A percentile compares a stretch with the other conserved stretches of the same genome.
Evolutionary conservation across 1,140 invertebrate genomes (phyloP).

Genomic region (Drosophila kanapiae): DNA sequence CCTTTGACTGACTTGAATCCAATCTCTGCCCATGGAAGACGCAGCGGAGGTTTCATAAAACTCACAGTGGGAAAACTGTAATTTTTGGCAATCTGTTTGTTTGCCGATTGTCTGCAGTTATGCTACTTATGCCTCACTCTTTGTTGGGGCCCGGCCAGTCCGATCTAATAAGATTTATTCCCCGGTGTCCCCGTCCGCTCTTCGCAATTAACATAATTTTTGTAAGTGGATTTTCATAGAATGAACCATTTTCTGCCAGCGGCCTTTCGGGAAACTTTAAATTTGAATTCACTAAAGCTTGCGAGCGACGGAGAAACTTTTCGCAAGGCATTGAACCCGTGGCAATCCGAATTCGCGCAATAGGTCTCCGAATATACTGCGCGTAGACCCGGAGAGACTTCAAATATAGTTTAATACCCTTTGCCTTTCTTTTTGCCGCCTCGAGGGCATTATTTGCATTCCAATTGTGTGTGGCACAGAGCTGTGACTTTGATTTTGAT

Average conservation of each 20-base stretch:
- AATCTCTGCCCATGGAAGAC: background rate
- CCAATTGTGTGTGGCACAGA: constrained; percentile 56
- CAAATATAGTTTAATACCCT: constrained; percentile 60
- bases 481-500: constrained; percentile 56
- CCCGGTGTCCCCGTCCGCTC: constrained; percentile 20
- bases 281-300: constrained; percentile 35
- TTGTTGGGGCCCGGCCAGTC: constrained; percentile 12
- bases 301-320: constrained; percentile 56
- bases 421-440: constrained; percentile 65
- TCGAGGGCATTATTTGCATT: constrained; percentile 58
- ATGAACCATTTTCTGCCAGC: constrained; percentile 45
- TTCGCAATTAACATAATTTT: constrained; percentile 74
- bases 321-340: constrained; percentile 64
- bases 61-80: constrained; percentile 46
- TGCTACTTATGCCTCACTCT: constrained; percentile 64
- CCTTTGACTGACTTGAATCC: constrained; percentile 24
- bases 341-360: constrained; percentile 48
- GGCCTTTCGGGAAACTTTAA: constrained; percentile 56
- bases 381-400: constrained; percentile 26
- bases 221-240: constrained; percentile 73
- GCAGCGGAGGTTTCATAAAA: constrained; percentile 46
- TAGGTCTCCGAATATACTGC: constrained; percentile 8
- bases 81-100: constrained; percentile 79
- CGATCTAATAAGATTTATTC: constrained; percentile 74
- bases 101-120: constrained; percentile 79